Percentiles rank a stretch among this genome's conserved stretches.
These are phyloP conservation scores for Australoheros scitulus DNA, from an alignment of 2,113 vertebrate genomes.

Conservation along the genomic window DNA sequence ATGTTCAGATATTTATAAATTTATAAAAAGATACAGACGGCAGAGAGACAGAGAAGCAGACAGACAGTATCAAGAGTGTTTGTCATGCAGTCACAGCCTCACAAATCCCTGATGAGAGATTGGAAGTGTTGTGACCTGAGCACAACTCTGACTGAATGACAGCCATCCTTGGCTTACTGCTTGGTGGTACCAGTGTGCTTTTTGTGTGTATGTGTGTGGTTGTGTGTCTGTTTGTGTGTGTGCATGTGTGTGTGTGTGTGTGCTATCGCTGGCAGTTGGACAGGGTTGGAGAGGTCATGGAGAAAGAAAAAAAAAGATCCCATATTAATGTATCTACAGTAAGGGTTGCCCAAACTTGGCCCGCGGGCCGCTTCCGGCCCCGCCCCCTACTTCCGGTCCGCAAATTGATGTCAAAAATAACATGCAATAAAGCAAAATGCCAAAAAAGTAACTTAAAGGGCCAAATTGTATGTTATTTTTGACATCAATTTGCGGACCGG, in stretches of 20 bases:
- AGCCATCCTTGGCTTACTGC: conserved; percentile 33
- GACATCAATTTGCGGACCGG: too few relatives aligned
- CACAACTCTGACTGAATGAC: conserved; percentile 47
- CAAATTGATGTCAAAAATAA: too few relatives aligned
- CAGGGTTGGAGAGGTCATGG: conserved; percentile 39
- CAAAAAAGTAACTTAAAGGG: too few relatives aligned
- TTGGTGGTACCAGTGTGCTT: conserved; percentile 11
- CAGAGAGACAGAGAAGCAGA: conserved; percentile 33
- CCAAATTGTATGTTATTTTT: too few relatives aligned
- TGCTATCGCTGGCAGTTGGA: not conserved
- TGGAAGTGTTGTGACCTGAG: conserved; percentile 30
- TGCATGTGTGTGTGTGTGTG: conserved; percentile 6
- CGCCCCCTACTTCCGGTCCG: too few relatives aligned
- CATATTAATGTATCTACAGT: conserved; percentile 42
- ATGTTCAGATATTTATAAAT: too few relatives aligned
- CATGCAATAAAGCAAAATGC: too few relatives aligned
- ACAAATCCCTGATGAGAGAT: conserved; percentile 51
- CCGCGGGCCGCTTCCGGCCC: too few relatives aligned
- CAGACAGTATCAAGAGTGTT: conserved; percentile 3
- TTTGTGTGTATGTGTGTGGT: not conserved
- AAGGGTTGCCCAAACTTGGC: too few relatives aligned
- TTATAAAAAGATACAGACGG: conserved; percentile 33
- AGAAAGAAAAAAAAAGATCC: conserved; percentile 10
- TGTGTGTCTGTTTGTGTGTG: not conserved
- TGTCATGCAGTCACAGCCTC: conserved; percentile 20